phyloP scores from a whole-genome alignment of 1,140 invertebrate species.

The Sycobia sp. region DNA sequence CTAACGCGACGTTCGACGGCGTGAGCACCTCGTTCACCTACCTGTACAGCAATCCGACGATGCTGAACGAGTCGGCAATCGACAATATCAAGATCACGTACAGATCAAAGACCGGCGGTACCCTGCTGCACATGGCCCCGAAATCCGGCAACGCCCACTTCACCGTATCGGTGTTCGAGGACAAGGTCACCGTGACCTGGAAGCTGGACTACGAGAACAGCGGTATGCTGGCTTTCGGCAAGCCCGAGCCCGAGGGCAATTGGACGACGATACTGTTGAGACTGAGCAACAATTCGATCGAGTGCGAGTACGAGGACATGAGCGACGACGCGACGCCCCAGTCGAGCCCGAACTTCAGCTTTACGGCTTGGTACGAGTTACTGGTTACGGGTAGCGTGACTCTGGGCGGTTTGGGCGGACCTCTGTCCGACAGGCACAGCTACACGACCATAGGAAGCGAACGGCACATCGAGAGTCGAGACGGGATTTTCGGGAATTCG shows the following conservation, averaged over 20 bases:
- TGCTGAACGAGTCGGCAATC: constrained; percentile 46
- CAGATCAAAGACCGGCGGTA: constrained; percentile 75
- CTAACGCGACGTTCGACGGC: constrained; percentile 85
- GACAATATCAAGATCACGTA: constrained; percentile 67
- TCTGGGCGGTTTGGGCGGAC: constrained; percentile 50
- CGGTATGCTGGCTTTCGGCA: constrained; percentile 64
- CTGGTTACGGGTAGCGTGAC: constrained; percentile 59
- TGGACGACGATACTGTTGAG: constrained; percentile 72
- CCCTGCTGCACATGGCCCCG: constrained; percentile 67
- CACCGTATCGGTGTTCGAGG: constrained; percentile 72
- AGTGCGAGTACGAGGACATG: constrained; percentile 51
- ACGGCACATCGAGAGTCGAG: constrained; percentile 42
- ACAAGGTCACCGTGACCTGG: constrained; percentile 72
- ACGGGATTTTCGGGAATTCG: constrained; percentile 46
- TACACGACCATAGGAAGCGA: constrained; percentile 48
- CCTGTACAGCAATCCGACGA: constrained; percentile 43
- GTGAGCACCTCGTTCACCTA: constrained; percentile 67
- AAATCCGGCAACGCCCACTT: constrained; percentile 66
- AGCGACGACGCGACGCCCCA: constrained; percentile 47
- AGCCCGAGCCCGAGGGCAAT: constrained; percentile 67
- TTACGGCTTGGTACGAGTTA: constrained; percentile 67
- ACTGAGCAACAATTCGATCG: constrained; percentile 63
- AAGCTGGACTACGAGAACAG: constrained; percentile 62
- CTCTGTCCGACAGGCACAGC: constrained; percentile 44
- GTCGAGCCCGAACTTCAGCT: constrained; percentile 55